Percentiles rank a stretch among this genome's conserved stretches.
Evolutionary conservation across 2,797 vertebrate species (phyloP).

Genomic region (Pseudochirops cupreus): DNA sequence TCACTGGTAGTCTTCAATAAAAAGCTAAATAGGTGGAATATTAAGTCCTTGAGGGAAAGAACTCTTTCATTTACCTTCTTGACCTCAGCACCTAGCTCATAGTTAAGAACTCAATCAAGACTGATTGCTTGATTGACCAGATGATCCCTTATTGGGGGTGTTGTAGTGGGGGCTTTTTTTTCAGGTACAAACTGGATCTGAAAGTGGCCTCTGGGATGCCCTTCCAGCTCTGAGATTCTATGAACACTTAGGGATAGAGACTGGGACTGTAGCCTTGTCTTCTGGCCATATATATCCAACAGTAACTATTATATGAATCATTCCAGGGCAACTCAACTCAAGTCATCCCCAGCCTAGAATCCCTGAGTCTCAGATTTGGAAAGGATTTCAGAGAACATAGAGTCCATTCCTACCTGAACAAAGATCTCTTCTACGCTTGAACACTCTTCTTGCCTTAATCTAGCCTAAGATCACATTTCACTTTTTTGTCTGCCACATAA

Average conservation of each 20-base stretch:
- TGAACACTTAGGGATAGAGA: background rate
- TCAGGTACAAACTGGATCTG: background rate
- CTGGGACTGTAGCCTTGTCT: background rate
- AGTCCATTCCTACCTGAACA: background rate
- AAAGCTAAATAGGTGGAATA: background rate
- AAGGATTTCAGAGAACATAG: background rate
- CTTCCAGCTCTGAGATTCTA: background rate
- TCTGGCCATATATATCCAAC: background rate
- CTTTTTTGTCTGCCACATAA: background rate
- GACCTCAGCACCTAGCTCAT: background rate
- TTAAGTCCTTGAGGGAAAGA: background rate
- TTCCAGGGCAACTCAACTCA: background rate
- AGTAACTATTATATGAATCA: background rate
- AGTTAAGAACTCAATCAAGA: background rate
- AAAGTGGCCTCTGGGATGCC: no score
- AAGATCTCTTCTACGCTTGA: background rate
- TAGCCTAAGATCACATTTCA: background rate
- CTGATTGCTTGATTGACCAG: background rate
- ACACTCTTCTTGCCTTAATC: background rate
- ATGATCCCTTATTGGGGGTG: background rate
- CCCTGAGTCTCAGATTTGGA: background rate
- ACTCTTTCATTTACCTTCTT: background rate
- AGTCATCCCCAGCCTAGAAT: background rate
- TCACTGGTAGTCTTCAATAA: background rate
- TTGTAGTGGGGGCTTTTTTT: background rate